These are phyloP conservation scores for Macrobrachium nipponense DNA, from an alignment of 1,140 invertebrate genomes.

Conservation along the genomic window DNA sequence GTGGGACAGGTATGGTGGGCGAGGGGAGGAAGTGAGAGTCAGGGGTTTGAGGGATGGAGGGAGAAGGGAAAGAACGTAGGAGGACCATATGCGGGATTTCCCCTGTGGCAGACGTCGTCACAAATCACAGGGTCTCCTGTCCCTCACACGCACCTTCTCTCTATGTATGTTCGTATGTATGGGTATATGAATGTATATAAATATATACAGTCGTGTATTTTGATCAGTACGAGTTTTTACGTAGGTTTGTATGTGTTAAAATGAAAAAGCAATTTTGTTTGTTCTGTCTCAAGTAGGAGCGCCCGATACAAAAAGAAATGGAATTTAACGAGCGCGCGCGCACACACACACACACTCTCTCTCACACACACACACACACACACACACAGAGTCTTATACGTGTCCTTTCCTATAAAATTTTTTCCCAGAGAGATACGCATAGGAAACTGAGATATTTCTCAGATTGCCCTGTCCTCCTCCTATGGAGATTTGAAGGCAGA, in stretches of 20 bases:
- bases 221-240: no score
- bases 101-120: slow-evolving; percentile 41
- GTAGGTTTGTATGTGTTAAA: no score
- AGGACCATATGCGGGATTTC: slow-evolving; percentile 47
- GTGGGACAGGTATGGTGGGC: not conserved
- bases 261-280: no score
- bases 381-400: slow-evolving; percentile 1
- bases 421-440: not conserved
- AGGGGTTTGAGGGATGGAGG: not conserved
- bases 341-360: not conserved
- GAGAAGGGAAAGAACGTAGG: not conserved
- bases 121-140: slow-evolving; percentile 44
- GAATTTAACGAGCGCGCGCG: no score
- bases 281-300: no score
- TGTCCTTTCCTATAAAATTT: not conserved
- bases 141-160: not conserved
- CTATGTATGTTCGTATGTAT: not conserved
- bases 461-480: no score
- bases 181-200: no score
- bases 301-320: no score
- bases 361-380: slow-evolving; percentile 12
- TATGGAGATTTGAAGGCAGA: no score
- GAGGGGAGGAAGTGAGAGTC: not conserved
- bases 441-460: not conserved
- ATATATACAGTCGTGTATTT: no score